These are phyloP conservation scores for Galleria mellonella DNA, from an alignment of 1,140 invertebrate species.

Conservation along the genomic window DNA sequence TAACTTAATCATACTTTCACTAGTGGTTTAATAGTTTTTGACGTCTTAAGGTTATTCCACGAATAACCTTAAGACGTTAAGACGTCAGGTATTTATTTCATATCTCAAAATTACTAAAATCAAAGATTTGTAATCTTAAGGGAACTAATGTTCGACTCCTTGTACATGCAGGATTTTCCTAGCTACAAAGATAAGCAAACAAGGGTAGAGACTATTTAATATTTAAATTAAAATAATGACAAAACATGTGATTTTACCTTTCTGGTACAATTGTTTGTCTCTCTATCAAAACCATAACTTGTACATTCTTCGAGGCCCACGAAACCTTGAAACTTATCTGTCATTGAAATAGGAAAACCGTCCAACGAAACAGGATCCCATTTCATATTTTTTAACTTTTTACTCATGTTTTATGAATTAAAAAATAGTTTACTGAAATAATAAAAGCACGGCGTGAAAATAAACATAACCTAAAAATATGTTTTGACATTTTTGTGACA, in stretches of 20 bases:
- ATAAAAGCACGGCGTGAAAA: not conserved
- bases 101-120: too few relatives aligned
- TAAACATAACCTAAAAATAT: slow-evolving; percentile 4
- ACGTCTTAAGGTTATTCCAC: too few relatives aligned
- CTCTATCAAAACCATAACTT: slow-evolving; percentile 73
- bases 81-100: too few relatives aligned
- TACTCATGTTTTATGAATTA: slow-evolving; percentile 34
- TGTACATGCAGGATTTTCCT: too few relatives aligned
- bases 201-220: not conserved
- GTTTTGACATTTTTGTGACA: slow-evolving; percentile 7
- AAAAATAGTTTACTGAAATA: slow-evolving; percentile 1
- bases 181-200: not conserved
- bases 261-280: slow-evolving; percentile 35
- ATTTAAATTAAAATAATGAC: slow-evolving; percentile 1
- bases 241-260: slow-evolving; percentile 32
- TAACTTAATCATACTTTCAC: too few relatives aligned
- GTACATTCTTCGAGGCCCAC: slow-evolving; percentile 78
- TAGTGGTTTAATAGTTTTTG: too few relatives aligned
- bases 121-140: too few relatives aligned
- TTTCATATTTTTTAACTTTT: slow-evolving; percentile 54
- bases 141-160: too few relatives aligned
- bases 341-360: slow-evolving; percentile 60
- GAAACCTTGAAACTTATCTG: slow-evolving; percentile 73
- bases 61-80: too few relatives aligned
- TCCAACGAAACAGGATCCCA: slow-evolving; percentile 77